Evolutionary conservation across 2,888 invertebrate genomes (phyloP), one percentile per base, ranked within the genome.

Genomic region (Bellardia bayeri): DNA sequence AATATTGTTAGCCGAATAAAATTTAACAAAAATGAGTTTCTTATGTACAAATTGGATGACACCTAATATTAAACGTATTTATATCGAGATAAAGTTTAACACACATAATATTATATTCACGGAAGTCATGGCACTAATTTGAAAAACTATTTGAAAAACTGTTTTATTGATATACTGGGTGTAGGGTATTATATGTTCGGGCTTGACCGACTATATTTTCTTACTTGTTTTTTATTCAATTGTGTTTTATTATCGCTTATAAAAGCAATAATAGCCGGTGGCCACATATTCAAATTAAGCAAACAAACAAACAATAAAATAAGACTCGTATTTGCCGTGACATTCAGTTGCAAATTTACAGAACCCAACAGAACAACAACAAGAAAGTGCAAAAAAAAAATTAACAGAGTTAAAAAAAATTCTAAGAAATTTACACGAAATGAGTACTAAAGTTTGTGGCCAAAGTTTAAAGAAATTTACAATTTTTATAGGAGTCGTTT

Each of bases 401-500:
- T 23, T 1, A 23, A 23, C 23, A 23, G 23, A 0, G 23, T 23
- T 23, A 1, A 23, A 23, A 23, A 23, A 23, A 23, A 54, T 6
- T 51, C 66, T 40, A 49, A 33, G 49, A 75, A 14, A 63, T 58
- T 63, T 8, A 30, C 45, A 49, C 51, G 23, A 11, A 5, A 72
- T 81, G 71, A 33, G 42, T 54, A 71, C n/a, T 33, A 40, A n/a
- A 54, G 66, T 81, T 51, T 74, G 74, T 23, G 74, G 79, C 3
- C 30, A 64, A 45, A 71, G 37, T 58, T 74, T 71, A 66, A 76
- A 37, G 58, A 30, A 23, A 23, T 37, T 63, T 33, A 23, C 54
- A 30, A 49, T 80, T 11, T 66, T 69, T 13, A 80, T 85, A 13
- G 84, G 84, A 16, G 14, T 68, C 1, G 9, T 85, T 11, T 85